These are phyloP conservation scores for Alectoris magna DNA, from an alignment of 2,797 vertebrate species.

Conservation along the genomic window DNA sequence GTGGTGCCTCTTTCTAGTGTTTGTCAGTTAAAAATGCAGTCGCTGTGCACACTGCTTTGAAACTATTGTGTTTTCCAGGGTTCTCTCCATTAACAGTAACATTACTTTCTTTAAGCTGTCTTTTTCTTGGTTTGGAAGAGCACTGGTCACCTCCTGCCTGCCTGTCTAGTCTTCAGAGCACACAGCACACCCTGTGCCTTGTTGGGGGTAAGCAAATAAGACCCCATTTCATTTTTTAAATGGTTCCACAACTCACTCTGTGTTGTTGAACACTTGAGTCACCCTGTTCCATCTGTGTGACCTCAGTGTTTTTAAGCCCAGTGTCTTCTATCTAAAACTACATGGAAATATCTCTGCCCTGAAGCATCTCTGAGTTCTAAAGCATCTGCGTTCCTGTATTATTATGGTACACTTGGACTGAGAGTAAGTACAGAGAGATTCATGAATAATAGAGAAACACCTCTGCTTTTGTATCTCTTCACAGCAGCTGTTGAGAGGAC, in stretches of 20 bases:
- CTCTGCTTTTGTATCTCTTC: background rate
- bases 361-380: background rate
- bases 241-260: background rate
- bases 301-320: background rate
- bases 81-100: background rate
- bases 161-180: background rate
- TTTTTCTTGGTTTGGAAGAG: background rate
- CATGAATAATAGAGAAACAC: background rate
- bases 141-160: fast-evolving
- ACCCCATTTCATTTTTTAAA: background rate
- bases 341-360: background rate
- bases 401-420: background rate
- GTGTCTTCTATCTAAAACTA: background rate
- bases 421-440: background rate
- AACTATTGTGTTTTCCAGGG: background rate
- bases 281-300: fast-evolving
- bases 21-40: background rate
- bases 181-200: fast-evolving
- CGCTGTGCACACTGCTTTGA: fast-evolving
- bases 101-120: background rate
- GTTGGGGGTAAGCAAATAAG: background rate
- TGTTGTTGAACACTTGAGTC: fast-evolving
- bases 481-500: background rate
- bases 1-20: background rate
- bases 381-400: background rate